A percentile compares a stretch with the other conserved stretches of the same genome.
phyloP scores from a whole-genome alignment of 2,797 vertebrate species.

The Anguilla pacifica region DNA sequence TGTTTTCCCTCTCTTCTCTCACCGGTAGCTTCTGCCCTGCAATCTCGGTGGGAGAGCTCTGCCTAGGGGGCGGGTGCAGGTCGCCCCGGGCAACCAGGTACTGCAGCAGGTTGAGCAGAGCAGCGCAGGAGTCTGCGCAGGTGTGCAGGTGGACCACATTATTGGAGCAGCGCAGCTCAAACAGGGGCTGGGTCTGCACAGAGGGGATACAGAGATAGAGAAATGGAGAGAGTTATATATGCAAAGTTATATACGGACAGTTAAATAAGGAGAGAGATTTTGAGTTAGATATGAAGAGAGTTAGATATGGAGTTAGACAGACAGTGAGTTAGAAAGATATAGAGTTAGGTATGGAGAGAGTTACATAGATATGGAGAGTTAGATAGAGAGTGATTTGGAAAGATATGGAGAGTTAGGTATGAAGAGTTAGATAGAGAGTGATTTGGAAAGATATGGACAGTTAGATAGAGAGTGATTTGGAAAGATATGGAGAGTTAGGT shows the following conservation, averaged over 20 bases:
- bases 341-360: neutral
- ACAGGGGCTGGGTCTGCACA: conserved; percentile 78
- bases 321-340: neutral
- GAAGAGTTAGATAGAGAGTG: too few relatives aligned
- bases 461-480: too few relatives aligned
- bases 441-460: too few relatives aligned
- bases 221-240: neutral
- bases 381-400: too few relatives aligned
- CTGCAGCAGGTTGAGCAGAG: conserved; percentile 86
- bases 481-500: too few relatives aligned
- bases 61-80: conserved; percentile 82
- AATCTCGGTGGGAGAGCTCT: conserved; percentile 86
- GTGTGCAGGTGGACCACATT: conserved; percentile 89
- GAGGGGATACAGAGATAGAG: neutral
- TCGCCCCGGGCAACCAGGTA: conserved; percentile 84
- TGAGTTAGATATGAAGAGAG: neutral
- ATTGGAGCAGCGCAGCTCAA: conserved; percentile 92
- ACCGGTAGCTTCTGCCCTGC: conserved; percentile 90
- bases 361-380: too few relatives aligned
- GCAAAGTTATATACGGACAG: neutral
- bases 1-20: conserved; percentile 38
- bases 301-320: neutral
- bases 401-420: too few relatives aligned
- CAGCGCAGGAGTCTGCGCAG: conserved; percentile 89
- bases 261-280: neutral